A percentile compares a stretch with the other conserved stretches of the same genome.
These are phyloP conservation scores for Yponomeuta cagnagella DNA, from an alignment of 2,888 invertebrate genomes.

Conservation along the genomic window DNA sequence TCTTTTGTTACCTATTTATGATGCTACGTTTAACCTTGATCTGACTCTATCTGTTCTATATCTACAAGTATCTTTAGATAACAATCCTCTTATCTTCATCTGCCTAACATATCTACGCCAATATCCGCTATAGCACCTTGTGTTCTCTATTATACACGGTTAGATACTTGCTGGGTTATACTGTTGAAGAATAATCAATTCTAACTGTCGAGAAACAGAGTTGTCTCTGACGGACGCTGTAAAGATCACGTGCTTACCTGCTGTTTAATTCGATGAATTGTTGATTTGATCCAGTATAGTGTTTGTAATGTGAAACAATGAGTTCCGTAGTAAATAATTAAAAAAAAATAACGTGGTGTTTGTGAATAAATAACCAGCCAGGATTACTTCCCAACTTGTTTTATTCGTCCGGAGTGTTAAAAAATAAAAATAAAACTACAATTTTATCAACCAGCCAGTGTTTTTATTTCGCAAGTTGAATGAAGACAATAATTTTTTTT, in stretches of 20 bases:
- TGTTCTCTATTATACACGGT: neutral
- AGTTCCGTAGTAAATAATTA: too few relatives aligned
- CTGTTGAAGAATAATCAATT: neutral
- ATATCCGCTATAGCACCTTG: neutral
- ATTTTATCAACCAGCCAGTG: neutral
- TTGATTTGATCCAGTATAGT: neutral
- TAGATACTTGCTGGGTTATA: neutral
- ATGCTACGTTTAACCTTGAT: neutral
- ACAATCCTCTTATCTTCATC: neutral
- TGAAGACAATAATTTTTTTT: neutral
- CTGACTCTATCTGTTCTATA: neutral
- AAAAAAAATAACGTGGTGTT: too few relatives aligned
- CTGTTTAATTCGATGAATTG: slow-evolving; percentile 4
- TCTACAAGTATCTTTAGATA: neutral
- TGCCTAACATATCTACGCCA: neutral
- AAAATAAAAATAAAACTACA: too few relatives aligned
- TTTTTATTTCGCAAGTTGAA: neutral
- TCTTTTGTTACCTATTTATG: neutral
- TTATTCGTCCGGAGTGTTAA: too few relatives aligned
- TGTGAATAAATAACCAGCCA: neutral
- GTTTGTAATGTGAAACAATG: neutral
- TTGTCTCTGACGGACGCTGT: neutral
- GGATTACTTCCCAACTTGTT: neutral
- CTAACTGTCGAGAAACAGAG: neutral
- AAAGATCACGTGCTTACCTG: neutral